Evolutionary conservation across 1,140 invertebrate species (phyloP).

Genomic region (Euglossa dilemma): DNA sequence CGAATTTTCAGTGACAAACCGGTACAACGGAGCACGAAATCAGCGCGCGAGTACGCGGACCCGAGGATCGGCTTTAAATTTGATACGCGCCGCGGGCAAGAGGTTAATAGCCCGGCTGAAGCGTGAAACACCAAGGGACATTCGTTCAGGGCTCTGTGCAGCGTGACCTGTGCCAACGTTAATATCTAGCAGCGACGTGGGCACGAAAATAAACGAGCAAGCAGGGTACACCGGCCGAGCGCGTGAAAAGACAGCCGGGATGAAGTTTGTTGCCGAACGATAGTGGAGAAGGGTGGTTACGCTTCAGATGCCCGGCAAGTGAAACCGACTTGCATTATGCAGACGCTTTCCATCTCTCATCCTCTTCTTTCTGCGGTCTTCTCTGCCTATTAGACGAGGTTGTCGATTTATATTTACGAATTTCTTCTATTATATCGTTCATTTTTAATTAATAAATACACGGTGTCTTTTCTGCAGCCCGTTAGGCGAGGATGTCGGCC

Average conservation of each 20-base stretch:
- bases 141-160: neutral
- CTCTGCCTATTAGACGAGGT: too few relatives aligned
- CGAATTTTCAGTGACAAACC: neutral
- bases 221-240: too few relatives aligned
- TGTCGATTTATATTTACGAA: too few relatives aligned
- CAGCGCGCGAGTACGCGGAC: neutral
- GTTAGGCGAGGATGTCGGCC: too few relatives aligned
- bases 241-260: too few relatives aligned
- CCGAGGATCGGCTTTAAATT: neutral
- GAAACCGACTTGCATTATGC: neutral
- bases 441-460: too few relatives aligned
- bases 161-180: neutral
- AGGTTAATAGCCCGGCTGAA: neutral
- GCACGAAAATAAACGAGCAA: neutral
- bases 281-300: neutral
- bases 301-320: neutral
- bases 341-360: too few relatives aligned
- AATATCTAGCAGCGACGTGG: neutral
- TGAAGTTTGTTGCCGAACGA: too few relatives aligned
- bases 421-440: too few relatives aligned
- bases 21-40: neutral
- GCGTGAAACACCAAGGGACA: neutral
- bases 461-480: too few relatives aligned
- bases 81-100: neutral
- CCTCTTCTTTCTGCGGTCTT: too few relatives aligned